Conservation (phyloP, 2,888 invertebrate genomes). For the Hirtodrosophila alboralis region DNA sequence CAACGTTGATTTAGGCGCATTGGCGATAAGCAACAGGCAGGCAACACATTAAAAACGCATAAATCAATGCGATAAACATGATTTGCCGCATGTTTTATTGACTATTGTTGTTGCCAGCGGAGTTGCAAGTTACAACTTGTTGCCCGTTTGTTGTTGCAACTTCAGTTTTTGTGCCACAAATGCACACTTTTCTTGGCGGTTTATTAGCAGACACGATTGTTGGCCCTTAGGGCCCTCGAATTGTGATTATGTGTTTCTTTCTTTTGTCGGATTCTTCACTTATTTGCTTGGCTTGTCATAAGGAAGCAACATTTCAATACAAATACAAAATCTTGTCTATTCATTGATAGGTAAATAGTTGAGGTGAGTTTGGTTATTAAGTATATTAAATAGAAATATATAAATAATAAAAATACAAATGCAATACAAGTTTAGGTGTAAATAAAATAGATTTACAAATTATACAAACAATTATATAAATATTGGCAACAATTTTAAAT, state of each 20-base stretch:
- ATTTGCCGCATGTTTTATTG: slow-evolving; percentile 85
- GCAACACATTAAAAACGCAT: slow-evolving; percentile 85
- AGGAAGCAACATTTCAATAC: slow-evolving; percentile 16
- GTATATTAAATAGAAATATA: too few relatives aligned
- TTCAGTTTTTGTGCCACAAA: slow-evolving; percentile 10
- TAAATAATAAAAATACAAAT: too few relatives aligned
- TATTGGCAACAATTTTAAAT: too few relatives aligned
- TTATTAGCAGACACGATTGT: slow-evolving; percentile 68
- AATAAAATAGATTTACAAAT: too few relatives aligned
- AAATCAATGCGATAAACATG: slow-evolving; percentile 85
- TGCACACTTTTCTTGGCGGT: slow-evolving; percentile 37
- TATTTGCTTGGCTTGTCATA: slow-evolving; percentile 21
- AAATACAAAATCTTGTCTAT: neutral
- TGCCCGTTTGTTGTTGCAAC: slow-evolving; percentile 29
- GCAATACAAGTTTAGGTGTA: too few relatives aligned
- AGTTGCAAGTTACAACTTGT: slow-evolving; percentile 30
- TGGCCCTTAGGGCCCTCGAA: slow-evolving; percentile 51
- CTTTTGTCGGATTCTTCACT: slow-evolving; percentile 23
- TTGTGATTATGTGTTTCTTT: slow-evolving; percentile 16
- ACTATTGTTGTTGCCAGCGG: slow-evolving; percentile 84
- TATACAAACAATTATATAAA: too few relatives aligned
- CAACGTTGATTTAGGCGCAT: slow-evolving; percentile 80
- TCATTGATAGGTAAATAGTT: too few relatives aligned
- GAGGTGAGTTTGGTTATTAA: too few relatives aligned
- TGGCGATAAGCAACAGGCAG: slow-evolving; percentile 82